Evolutionary conservation across 2,888 invertebrate genomes (phyloP), one percentile per base, ranked within the genome.

Genomic region (Sipha maydis): DNA sequence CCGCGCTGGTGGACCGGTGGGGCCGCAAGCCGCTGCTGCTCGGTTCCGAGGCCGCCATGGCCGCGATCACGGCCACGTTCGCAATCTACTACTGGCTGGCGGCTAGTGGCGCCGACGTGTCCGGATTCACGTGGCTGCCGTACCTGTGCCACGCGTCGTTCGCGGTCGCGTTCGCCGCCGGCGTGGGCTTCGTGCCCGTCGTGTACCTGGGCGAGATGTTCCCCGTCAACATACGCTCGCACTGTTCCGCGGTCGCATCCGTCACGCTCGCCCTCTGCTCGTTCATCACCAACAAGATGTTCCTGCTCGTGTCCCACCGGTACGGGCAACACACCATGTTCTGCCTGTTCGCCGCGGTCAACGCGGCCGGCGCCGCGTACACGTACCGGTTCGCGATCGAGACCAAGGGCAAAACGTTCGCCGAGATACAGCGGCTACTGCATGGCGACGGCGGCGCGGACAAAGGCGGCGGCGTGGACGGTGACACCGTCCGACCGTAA

Each of bases 381-480:
- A 41, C 90, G 91, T 90, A 93, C 84, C 91, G 93, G 41, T 91
- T 93, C 90, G 93, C 95, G 25, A 95, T 95, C 3, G 95, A 95
- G 92, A 95, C 95, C 3, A 95, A 95, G 91, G 95, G 95, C 86
- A 95, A 95, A 91, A 95, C 95, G 7, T 93, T 95, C 91, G 93
- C 94, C 80, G 93, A 94, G 91, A 95, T 95, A 91, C 95, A 95
- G 91, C 93, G 94, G 38, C 93, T 94, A 86, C 92, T 95, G 9
- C 93, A 93, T 0, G 69, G 69, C 0, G 14, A 2, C 28, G 14
- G 1, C 28, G 31, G 31, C 17, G 31, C 7, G 28, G 28, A 3
- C 28, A 17, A 9, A 2, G 1, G 11, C 28, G 11, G 25, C 69
- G 28, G 28, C 67, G 25, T 21, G 61, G 25, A 21, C 61, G 21